Evolutionary conservation across 2,888 invertebrate genomes (phyloP), one percentile per base, ranked within the genome.

Genomic region (Cephonodes hylas): DNA sequence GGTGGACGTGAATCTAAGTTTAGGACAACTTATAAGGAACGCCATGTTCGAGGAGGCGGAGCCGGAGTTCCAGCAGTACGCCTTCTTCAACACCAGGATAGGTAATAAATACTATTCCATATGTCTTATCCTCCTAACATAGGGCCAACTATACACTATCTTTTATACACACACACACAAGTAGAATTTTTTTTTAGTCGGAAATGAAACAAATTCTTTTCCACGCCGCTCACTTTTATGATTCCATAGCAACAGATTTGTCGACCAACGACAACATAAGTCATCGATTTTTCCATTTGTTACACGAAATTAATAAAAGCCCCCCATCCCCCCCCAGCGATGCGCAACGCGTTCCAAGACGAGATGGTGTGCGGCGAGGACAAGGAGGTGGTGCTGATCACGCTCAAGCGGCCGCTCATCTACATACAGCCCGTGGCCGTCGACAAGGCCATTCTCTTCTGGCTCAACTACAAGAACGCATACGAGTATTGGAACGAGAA

Each of bases 401-500:
- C 97, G 0, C 90, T 99, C 20, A 97, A 97, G 81, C 94, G 99
- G 58, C 99, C 99, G 0, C 94, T 99, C 68, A 96, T 99, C 67
- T 98, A 99, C 89, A 96, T 99, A 62, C 99, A 99, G 86, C 99
- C 99, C 0, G 95, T 98, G 78, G 99, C 99, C 7, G 97, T 99
- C 60, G 99, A 99, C 88, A 98, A 98, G 93, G 99, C 98, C 13
- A 98, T 99, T 70, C 94, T 99, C 20, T 98, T 99, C 56, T 99
- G 99, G 99, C 93, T 99, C 68, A 99, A 99, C 92, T 99, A 99
- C 84, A 99, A 99, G 91, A 99, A 99, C 87, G 99, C 99, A 0
- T 99, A 99, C 82, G 99, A 99, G 84, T 99, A 99, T 88, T 99
- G 99, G 99, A 98, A 97, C 72, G 99, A 99, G 85, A 99, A 99